Percentiles rank a stretch among this genome's conserved stretches.
Evolutionary conservation across 2,797 vertebrate genomes (phyloP).

Genomic region (Pyrocephalus nanus): DNA sequence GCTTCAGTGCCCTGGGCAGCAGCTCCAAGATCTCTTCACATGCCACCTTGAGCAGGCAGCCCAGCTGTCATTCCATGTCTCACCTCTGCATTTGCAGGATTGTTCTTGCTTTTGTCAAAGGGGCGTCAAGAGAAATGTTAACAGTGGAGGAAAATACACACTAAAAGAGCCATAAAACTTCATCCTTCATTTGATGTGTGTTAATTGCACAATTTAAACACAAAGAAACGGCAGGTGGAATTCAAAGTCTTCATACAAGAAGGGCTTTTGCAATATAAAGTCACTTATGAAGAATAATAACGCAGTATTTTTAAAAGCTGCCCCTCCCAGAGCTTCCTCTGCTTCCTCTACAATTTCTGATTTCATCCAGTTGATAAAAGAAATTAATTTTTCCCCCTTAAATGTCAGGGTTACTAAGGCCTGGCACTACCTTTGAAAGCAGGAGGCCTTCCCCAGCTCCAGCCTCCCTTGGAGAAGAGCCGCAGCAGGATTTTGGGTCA

Average conservation of each 20-base stretch:
- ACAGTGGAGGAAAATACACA: not conserved
- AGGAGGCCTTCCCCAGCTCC: not conserved
- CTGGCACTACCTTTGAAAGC: not conserved
- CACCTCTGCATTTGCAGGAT: not conserved
- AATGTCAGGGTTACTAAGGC: not conserved
- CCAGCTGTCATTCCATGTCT: rapidly evolving
- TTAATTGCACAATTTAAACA: not conserved
- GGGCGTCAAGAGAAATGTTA: rapidly evolving
- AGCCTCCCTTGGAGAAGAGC: not conserved
- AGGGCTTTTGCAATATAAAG: not conserved
- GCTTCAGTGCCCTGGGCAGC: not conserved
- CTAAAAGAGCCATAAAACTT: not conserved
- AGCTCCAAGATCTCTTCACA: rapidly evolving
- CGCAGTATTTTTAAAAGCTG: not conserved
- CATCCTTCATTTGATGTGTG: not conserved
- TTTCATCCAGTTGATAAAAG: not conserved
- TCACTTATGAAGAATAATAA: not conserved
- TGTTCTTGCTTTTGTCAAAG: not conserved
- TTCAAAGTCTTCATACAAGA: not conserved
- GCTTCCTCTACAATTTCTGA: not conserved
- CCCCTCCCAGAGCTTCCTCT: not conserved
- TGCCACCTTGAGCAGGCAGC: not conserved
- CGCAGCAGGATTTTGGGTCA: not conserved
- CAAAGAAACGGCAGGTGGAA: conserved; percentile 3
- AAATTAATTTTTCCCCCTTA: not conserved